Percentiles rank a stretch among this genome's conserved stretches.
Conservation (phyloP, 2,888 invertebrate species). For the Amiota minor region DNA sequence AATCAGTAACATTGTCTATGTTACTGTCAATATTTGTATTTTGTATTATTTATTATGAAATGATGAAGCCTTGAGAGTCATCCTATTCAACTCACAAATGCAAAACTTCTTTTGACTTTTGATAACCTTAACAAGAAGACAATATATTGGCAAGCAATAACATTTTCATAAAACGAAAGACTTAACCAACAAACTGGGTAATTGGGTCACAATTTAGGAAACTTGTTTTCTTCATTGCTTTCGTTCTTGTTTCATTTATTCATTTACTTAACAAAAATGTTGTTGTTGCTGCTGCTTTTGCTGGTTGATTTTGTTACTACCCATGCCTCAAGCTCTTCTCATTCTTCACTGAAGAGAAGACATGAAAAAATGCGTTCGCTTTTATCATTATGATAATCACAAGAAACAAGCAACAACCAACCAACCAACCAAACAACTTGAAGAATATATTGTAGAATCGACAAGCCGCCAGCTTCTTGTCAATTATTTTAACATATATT, state of each 20-base stretch:
- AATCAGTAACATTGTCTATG: background rate
- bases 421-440: background rate
- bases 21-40: background rate
- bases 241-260: constrained; percentile 15
- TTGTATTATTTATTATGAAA: constrained; percentile 2
- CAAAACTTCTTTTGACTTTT: background rate
- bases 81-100: background rate
- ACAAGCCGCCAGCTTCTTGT: constrained; percentile 32
- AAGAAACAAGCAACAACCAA: constrained; percentile 16
- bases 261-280: background rate
- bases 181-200: constrained; percentile 58
- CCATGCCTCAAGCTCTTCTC: background rate
- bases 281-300: background rate
- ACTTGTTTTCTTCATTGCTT: constrained; percentile 60
- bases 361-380: constrained; percentile 43
- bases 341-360: background rate
- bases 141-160: background rate
- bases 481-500: background rate
- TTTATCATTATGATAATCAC: constrained; percentile 42
- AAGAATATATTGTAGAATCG: too few species aligned
- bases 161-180: constrained; percentile 10
- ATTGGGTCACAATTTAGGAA: constrained; percentile 73
- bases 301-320: background rate
- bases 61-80: background rate
- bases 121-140: background rate